Evolutionary conservation across 2,113 vertebrate genomes (phyloP), one percentile per base, ranked within the genome.

Genomic region (Nannospalax galili): DNA sequence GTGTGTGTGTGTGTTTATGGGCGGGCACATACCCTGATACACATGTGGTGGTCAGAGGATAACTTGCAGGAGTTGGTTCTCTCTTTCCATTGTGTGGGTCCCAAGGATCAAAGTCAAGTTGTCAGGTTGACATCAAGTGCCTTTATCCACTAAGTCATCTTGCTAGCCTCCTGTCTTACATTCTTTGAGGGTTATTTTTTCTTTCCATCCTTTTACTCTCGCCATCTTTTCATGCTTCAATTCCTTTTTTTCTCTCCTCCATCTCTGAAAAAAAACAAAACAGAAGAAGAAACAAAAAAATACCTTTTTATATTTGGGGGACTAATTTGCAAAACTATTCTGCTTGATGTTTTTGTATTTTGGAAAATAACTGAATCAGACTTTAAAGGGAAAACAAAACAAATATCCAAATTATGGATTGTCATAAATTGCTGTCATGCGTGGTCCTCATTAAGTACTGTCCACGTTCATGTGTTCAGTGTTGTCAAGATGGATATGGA

Each of bases 301-400:
- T n/a, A n/a, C n/a, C n/a, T n/a, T n/a, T n/a, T n/a, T 81, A 84
- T 7, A 48, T 20, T 62, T 70, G 22, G 11, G 40, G 48, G 17
- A 10, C 16, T 64, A 65, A 84, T 80, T 95, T 95, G 80, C 62
- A 65, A 90, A 93, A 86, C 62, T 72, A 90, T 81, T 35, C 32
- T 84, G 52, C 35, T 93, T 80, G 28, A 24, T 48, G 8, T 48
- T 75, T 88, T 91, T 79, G 72, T 78, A 73, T 60, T 91, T 89
- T 89, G 65, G 88, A 95, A 95, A 70, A 40, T 32, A 93, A 84
- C 80, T 45, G 37, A 95, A 56, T 30, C 62, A 64, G 37, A 82
- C n/a, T 77, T 91, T 78, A 28, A 78, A 89, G 16, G 48, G n/a
- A 2, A 40, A 70, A 84, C 65, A 60, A 84, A 89, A 80, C 70